These are phyloP conservation scores for Bombus confusus DNA, from an alignment of 1,140 invertebrate species.

Conservation along the genomic window DNA sequence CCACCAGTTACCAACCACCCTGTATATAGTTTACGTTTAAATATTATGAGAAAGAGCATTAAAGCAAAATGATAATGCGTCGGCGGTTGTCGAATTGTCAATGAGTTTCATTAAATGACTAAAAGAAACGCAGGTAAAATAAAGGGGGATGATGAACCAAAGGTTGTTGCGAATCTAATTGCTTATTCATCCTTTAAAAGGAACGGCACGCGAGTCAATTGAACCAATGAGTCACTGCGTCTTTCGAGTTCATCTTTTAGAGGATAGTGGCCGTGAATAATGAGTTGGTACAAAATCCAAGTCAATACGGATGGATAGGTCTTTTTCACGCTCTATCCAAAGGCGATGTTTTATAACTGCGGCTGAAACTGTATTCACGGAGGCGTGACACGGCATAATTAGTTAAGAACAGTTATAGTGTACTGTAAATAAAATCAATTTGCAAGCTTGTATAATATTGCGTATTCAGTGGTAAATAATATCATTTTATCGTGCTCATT, in stretches of 20 bases:
- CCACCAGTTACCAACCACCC: no score
- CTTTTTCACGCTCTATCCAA: background rate
- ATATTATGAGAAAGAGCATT: no score
- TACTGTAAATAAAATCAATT: background rate
- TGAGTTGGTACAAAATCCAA: constrained; percentile 5
- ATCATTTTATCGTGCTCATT: background rate
- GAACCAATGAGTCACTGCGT: background rate
- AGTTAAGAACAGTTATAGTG: background rate
- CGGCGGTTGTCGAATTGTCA: background rate
- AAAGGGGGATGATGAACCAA: background rate
- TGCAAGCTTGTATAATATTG: no score
- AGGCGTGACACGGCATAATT: background rate
- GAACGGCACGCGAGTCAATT: constrained; percentile 26
- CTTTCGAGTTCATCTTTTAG: background rate
- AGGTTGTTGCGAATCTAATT: constrained; percentile 13
- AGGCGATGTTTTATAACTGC: background rate
- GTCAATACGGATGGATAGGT: background rate
- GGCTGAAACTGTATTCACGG: background rate
- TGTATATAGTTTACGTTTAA: background rate
- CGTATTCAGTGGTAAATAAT: background rate
- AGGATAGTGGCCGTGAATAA: background rate
- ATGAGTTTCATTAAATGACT: background rate
- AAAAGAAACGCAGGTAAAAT: background rate
- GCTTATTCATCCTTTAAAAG: constrained; percentile 22
- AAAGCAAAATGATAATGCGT: background rate